Conservation (phyloP, 2,113 vertebrate species). For the Cephalopterus ornatus region DNA sequence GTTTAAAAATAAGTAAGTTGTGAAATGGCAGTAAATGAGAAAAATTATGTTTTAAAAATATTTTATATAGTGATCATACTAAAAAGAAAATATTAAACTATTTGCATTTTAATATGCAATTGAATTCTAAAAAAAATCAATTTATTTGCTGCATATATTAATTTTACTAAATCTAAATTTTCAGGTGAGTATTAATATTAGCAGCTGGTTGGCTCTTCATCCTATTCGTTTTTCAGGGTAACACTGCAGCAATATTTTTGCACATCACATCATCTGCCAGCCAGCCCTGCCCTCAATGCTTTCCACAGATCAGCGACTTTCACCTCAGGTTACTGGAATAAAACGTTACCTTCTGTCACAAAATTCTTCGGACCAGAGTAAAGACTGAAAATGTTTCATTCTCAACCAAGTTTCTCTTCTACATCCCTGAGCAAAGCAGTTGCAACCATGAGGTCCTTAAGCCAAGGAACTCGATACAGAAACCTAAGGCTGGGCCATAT, state of each 20-base stretch:
- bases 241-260: not conserved
- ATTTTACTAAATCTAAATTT: not conserved
- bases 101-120: not conserved
- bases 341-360: not conserved
- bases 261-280: not conserved
- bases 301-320: not conserved
- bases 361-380: not conserved
- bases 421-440: not conserved
- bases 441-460: not conserved
- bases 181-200: not conserved
- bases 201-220: not conserved
- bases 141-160: not conserved
- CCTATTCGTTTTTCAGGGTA: not conserved
- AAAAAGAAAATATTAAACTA: not conserved
- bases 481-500: not conserved
- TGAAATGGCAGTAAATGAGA: not conserved
- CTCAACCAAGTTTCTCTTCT: not conserved
- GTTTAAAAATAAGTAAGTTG: not conserved
- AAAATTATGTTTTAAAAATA: not conserved
- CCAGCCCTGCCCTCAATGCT: not conserved
- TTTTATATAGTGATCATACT: not conserved
- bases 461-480: not conserved
- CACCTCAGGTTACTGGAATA: accelerated
- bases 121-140: not conserved
- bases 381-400: not conserved